Evolutionary conservation across 1,140 invertebrate species (phyloP), one percentile per base, ranked within the genome.

Genomic region (Macrosteles quadrilineatus): DNA sequence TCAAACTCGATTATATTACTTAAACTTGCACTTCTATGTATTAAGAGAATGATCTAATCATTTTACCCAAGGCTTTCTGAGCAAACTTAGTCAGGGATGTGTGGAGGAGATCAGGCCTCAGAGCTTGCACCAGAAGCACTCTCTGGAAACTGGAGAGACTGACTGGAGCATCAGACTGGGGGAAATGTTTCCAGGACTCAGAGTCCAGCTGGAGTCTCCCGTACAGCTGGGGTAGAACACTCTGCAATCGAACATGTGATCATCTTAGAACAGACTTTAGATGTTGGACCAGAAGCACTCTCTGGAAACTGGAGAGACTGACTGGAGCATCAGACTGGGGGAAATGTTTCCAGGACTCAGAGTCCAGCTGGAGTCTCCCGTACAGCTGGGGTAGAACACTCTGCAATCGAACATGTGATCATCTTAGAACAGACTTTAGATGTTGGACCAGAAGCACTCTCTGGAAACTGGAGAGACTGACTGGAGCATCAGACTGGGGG

Each of bases 241-340:
- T 75, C 82, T 86, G 71, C 0, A 77, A 77, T 53, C 68, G 32
- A 36, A n/a, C n/a, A n/a, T n/a, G n/a, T n/a, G n/a, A n/a, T n/a
- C n/a, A n/a, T n/a, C n/a, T n/a, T n/a, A 93, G 80, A 80, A 97
- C 95, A 1, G 95, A 94, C 68, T 92, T 84, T 4, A 95, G 81
- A 0, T 90, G 86, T 83, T 96, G 92, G 14, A 94, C 83, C 0
- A 94, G 76, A 0, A 98, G 80, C n/a, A 97, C 81, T 76, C 91
- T 88, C 78, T 97, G 91, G 78, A 98, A 96, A n/a, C 85, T 80
- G 0, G 86, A 87, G 2, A 93, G 73, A 67, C 53, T 83, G 78
- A 67, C 77, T 75, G 53, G 72, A 71, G 53, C 72, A n/a, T 36
- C 63, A 21, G 83, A 86, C 17, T 81, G 78, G 47, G 87, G 80